Base-by-base conservation (phyloP, 2,797 vertebrate species). In the Lutjanus argentimaculatus region DNA sequence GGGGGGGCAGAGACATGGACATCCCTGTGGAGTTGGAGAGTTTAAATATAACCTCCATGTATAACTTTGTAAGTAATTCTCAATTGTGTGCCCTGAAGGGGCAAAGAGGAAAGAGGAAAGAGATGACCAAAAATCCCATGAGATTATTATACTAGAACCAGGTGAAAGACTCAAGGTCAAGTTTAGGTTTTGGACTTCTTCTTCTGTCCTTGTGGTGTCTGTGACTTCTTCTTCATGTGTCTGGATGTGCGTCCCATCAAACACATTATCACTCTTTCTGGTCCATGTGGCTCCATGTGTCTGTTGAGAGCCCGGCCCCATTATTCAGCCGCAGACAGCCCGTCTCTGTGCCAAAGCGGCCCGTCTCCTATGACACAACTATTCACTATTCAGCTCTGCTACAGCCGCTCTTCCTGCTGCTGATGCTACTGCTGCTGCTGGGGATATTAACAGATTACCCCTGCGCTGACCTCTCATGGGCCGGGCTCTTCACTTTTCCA, bases 391-490 rank as follows among this genome's bases (percentile, higher is more conserved):
- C 76, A 80, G 68, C 72, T 66, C 53, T 53, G 69, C 71, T 82
- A 68, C 75, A 53, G 80, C 76, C 45, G 16, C 66, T 74, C 57
- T 71, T 80, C 61, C 75, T 70, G 61, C 59, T 78, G 77, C 57
- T 77, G 56, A 25, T 51, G 67, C 67, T 61, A 43, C 63, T 42
- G 67, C 58, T 57, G 75, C 66, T 40, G 61, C 53, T 17, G 66
- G 70, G 69, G 72, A 76, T 87, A 80, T 89, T 67, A 85, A 81
- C 85, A 77, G 89, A 89, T 92, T 84, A 91, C 45, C 80, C 55
- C 73, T 42, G 53, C 1, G 0, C 81, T 87, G 89, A 91, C 90
- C 85, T 82, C 82, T 83, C 72, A 57, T 25, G 4, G 77, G 36
- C 68, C 64, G 22, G 81, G 51, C 80, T 71, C 75, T 77, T 79